A percentile compares a stretch with the other conserved stretches of the same genome.
Conservation (phyloP, 1,140 invertebrate species). For the Dufourea novaeangliae region DNA sequence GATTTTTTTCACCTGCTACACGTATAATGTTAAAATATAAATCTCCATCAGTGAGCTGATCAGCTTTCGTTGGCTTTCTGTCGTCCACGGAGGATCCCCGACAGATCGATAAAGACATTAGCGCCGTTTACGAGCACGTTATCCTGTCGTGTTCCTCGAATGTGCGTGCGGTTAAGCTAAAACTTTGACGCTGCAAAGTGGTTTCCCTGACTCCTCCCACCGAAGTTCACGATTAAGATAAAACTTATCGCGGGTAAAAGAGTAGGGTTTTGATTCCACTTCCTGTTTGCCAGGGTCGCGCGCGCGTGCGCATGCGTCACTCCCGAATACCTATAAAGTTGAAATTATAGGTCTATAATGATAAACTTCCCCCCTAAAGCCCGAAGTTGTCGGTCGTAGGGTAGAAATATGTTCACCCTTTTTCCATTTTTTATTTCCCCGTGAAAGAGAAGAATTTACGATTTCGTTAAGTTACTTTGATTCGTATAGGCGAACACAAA, state of each 20-base stretch:
- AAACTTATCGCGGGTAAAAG: slow-evolving; percentile 18
- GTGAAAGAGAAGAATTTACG: slow-evolving; percentile 13
- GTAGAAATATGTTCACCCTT: not conserved
- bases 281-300: not conserved
- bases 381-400: slow-evolving; percentile 6
- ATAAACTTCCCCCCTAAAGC: slow-evolving; percentile 30
- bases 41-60: too few species aligned
- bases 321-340: slow-evolving; percentile 27
- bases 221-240: slow-evolving; percentile 15
- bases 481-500: not conserved
- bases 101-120: not conserved
- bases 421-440: not conserved
- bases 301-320: too few species aligned
- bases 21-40: too few species aligned
- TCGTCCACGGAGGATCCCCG: not conserved
- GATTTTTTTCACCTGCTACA: too few species aligned
- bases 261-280: slow-evolving; percentile 24
- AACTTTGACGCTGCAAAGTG: slow-evolving; percentile 3
- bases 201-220: not conserved
- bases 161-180: not conserved
- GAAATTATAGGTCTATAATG: slow-evolving; percentile 39
- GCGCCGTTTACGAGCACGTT: slow-evolving; percentile 1
- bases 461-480: not conserved
- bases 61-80: not conserved
- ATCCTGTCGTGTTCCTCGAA: not conserved